Evolutionary conservation across 2,888 invertebrate species (phyloP).

Genomic region (Cryptus viduatorius): DNA sequence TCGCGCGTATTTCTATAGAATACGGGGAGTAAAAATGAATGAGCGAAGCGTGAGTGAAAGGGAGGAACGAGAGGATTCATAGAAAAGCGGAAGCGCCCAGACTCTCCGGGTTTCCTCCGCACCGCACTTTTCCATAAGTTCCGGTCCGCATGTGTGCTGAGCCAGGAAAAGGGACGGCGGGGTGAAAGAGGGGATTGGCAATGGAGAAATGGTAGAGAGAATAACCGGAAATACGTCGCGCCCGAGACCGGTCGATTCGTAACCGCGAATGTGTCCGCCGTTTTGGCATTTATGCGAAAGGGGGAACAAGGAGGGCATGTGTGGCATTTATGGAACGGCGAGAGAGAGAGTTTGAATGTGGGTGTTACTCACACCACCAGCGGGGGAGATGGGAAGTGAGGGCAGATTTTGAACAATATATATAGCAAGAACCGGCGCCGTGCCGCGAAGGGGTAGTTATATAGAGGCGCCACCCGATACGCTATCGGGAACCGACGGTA

Average conservation of each 20-base stretch:
- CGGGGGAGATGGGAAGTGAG: not conserved
- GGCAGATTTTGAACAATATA: constrained; percentile 27
- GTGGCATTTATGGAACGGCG: constrained; percentile 45
- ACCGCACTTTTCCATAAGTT: constrained; percentile 22
- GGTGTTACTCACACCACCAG: constrained; percentile 1
- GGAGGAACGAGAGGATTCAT: not conserved
- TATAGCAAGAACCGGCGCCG: not conserved
- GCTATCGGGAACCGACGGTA: constrained; percentile 69
- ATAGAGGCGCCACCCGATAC: constrained; percentile 66
- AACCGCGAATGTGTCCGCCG: constrained; percentile 59
- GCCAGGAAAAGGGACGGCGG: not conserved
- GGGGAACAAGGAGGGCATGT: not conserved
- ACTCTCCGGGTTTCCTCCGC: not conserved
- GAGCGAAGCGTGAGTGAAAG: constrained; percentile 21
- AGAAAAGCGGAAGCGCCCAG: constrained; percentile 13
- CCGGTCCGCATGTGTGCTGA: not conserved
- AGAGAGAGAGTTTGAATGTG: constrained; percentile 16
- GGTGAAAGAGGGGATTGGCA: not conserved
- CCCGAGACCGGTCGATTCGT: constrained; percentile 53
- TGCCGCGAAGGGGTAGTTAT: constrained; percentile 59
- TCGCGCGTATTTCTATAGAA: not conserved
- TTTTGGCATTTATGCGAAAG: constrained; percentile 52
- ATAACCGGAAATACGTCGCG: constrained; percentile 46
- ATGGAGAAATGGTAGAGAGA: constrained; percentile 17
- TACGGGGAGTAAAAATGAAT: not conserved